These are phyloP conservation scores for Lepidurus couesii DNA, from an alignment of 1,140 invertebrate genomes.

Conservation along the genomic window DNA sequence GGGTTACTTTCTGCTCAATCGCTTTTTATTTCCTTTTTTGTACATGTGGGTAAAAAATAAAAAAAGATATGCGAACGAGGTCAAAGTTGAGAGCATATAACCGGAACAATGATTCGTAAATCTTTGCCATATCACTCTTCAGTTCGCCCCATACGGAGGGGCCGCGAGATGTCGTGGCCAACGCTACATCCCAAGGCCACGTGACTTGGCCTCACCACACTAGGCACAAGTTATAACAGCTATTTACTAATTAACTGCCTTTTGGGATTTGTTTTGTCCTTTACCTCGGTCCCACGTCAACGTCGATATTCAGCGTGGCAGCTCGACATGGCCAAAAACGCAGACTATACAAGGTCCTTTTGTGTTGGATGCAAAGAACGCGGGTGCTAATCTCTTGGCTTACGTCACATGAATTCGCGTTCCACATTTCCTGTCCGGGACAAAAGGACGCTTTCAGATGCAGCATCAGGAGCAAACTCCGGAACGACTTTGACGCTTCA, in stretches of 20 bases:
- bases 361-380: background rate
- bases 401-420: conserved; percentile 3
- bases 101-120: too few relatives aligned
- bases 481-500: background rate
- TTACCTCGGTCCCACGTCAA: background rate
- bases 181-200: background rate
- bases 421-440: background rate
- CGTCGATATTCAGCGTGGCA: conserved; percentile 8
- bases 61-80: too few relatives aligned
- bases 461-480: background rate
- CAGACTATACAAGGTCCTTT: background rate
- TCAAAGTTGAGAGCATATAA: too few relatives aligned
- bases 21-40: too few relatives aligned
- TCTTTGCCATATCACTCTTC: too few relatives aligned
- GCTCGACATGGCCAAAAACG: background rate
- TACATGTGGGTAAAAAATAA: too few relatives aligned
- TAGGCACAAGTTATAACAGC: background rate
- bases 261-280: background rate
- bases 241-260: background rate
- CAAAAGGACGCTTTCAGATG: background rate
- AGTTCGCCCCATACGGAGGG: too few relatives aligned
- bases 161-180: too few relatives aligned
- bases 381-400: background rate
- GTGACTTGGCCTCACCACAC: background rate
- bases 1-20: too few relatives aligned